A percentile compares a stretch with the other conserved stretches of the same genome.
Evolutionary conservation across 2,888 invertebrate genomes (phyloP).

Genomic region (Xanthorhoe spadicearia): DNA sequence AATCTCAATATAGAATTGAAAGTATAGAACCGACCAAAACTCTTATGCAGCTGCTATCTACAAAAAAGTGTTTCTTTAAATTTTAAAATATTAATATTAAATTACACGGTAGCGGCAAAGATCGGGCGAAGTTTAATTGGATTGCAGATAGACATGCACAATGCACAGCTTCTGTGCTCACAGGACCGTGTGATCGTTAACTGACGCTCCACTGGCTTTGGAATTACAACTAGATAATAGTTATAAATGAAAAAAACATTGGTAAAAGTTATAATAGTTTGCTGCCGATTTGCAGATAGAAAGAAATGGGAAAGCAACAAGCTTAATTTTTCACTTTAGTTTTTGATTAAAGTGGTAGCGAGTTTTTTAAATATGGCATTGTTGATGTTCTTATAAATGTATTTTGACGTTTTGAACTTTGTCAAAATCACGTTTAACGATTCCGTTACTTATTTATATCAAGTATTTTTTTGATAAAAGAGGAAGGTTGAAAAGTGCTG

Average conservation of each 20-base stretch:
- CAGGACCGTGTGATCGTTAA: conserved; percentile 47
- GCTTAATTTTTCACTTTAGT: no score
- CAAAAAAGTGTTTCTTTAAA: neutral
- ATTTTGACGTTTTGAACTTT: no score
- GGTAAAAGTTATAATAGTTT: no score
- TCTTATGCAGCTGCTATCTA: neutral
- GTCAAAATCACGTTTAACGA: no score
- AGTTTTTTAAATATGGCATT: no score
- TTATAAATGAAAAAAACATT: conserved; percentile 26
- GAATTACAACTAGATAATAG: neutral
- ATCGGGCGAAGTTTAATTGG: conserved; percentile 35
- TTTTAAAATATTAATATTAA: conserved; percentile 9
- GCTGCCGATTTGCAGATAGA: no score
- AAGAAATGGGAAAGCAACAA: no score
- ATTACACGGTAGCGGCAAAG: conserved; percentile 16
- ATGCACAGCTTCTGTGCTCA: conserved; percentile 39
- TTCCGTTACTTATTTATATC: no score
- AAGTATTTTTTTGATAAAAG: no score
- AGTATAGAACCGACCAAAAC: neutral
- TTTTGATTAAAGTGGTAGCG: no score
- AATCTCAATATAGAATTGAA: neutral
- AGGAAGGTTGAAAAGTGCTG: no score
- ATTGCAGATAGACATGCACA: conserved; percentile 36
- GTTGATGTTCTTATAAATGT: no score
- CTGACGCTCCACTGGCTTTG: conserved; percentile 42